Conservation (phyloP, 2,113 vertebrate species). For the Hylia prasina region DNA sequence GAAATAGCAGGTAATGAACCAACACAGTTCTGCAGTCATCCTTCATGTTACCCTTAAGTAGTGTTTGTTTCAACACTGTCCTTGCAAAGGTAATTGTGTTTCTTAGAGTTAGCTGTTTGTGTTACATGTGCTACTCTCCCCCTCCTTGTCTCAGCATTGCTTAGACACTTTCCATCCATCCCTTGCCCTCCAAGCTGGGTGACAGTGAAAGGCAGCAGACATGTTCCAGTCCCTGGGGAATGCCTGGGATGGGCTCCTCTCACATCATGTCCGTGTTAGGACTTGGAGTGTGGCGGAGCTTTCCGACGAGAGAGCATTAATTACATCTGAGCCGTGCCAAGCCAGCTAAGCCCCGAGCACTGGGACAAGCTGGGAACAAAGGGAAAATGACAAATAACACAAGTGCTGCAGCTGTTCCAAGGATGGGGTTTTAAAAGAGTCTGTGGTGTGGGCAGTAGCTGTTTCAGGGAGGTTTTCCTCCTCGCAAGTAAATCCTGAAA, state of each 20-base stretch:
- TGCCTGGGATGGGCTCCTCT: background rate
- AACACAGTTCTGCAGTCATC: background rate
- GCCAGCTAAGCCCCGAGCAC: background rate
- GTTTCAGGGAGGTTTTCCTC: background rate
- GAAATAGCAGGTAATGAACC: background rate
- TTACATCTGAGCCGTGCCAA: background rate
- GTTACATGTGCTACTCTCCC: background rate
- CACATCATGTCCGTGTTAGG: background rate
- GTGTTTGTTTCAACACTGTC: background rate
- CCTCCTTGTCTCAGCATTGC: background rate
- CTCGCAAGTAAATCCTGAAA: background rate
- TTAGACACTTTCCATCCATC: background rate
- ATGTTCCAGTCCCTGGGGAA: background rate
- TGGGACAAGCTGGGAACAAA: background rate
- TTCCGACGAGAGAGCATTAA: background rate
- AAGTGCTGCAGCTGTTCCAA: background rate
- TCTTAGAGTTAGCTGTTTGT: background rate
- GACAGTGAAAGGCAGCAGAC: background rate
- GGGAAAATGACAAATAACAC: background rate
- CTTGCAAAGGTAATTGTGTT: background rate
- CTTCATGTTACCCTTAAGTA: background rate
- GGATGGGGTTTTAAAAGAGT: background rate
- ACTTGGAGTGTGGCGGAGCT: background rate
- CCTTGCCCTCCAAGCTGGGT: background rate
- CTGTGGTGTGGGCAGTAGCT: rapidly evolving